phyloP scores from a whole-genome alignment of 64 coral and sea anemone genomes.

The Montipora cactus region DNA sequence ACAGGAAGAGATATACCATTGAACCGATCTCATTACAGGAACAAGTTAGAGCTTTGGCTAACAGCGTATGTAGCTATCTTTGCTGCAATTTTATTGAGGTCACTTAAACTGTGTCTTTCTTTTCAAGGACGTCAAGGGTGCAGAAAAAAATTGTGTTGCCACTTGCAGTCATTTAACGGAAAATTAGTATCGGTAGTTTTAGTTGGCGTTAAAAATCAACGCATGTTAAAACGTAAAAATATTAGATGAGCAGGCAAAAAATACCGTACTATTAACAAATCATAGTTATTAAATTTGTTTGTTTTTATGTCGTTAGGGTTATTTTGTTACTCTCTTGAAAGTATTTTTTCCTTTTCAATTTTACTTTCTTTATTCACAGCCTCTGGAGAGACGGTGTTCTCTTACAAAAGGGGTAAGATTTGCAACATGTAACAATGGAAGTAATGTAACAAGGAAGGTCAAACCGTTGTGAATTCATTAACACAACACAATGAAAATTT shows the following conservation, averaged over 20 bases:
- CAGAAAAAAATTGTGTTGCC: no score
- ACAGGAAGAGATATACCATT: slow-evolving; percentile 64
- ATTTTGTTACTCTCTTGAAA: neutral
- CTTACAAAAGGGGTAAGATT: slow-evolving; percentile 73
- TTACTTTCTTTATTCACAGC: slow-evolving; percentile 44
- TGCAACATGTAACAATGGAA: neutral
- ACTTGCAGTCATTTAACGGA: no score
- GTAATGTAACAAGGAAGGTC: neutral
- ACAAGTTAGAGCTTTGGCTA: slow-evolving; percentile 74
- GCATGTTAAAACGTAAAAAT: no score
- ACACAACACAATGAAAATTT: neutral
- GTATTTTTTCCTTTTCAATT: no score
- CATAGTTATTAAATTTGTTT: no score
- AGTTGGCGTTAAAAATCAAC: no score
- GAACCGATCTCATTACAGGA: slow-evolving; percentile 75
- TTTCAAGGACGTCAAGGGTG: neutral
- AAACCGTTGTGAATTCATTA: neutral
- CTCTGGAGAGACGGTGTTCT: slow-evolving; percentile 83
- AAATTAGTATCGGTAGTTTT: no score
- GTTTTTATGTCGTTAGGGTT: no score
- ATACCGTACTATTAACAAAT: no score
- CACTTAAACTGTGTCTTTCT: neutral
- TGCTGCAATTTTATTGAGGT: neutral
- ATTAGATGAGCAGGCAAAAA: no score
- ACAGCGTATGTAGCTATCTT: slow-evolving; percentile 75